Base-by-base conservation (phyloP, 2,888 invertebrate genomes). In the Galeopsomyia nigrocyanea region DNA sequence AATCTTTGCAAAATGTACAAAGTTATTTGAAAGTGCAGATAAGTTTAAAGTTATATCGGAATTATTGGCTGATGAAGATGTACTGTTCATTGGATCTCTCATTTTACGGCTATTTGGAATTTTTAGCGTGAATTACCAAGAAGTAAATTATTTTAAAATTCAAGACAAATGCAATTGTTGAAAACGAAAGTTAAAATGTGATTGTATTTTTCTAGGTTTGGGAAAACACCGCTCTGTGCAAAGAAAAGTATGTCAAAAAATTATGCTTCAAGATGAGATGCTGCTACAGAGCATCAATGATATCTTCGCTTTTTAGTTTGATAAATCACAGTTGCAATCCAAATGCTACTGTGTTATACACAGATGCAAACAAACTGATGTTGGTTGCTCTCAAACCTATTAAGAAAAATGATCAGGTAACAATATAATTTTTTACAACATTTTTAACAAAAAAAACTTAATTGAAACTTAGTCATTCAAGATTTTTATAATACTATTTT, bases 321-420 rank as follows among this genome's bases (percentile, higher is more conserved):
- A 84, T 96, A 49, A 95, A 97, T 87, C 97, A 97, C 84, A 94
- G 95, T 0, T 97, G 97, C 86, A 89, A 92, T 72, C 94, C 95
- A 0, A 95, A 95, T 87, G 92, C 95, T 0, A 90, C 91, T 0
- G 89, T 94, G 70, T 87, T 88, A 71, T 91, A 86, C 68, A 89
- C 88, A 78, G 84, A 75, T 77, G 84, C 82, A 82, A 74, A 80
- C 83, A 84, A 56, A 17, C 16, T 86, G 82, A 89, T 91, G 31
- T 75, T 90, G 3, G 84, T 87, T 67, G 91, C 92, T 6, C 83
- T 94, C 58, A 89, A 91, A 79, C 90, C 91, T 10, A 93, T 95
- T 74, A 88, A 88, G 77, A 90, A 90, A 79, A 93, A 93, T 67
- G 90, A 91, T 81, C 91, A 93, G 84, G 87, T 87, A 67, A 74